Evolutionary conservation across 23 tunicate genomes (phyloP), one percentile per base, ranked within the genome.

Genomic region (Pegea sp.): DNA sequence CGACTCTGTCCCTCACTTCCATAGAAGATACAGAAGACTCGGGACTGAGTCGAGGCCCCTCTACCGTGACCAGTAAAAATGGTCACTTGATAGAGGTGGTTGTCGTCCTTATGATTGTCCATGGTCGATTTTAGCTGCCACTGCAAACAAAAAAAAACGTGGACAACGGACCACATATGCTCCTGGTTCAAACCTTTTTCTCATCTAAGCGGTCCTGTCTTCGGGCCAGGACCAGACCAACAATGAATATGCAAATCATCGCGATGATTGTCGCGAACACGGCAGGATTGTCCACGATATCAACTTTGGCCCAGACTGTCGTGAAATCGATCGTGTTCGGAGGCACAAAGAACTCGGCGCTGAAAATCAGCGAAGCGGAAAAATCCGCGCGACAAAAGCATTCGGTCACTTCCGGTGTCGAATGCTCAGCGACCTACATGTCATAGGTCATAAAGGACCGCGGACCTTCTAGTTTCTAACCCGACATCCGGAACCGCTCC

Each of bases 301-400:
- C 54, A 19, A 89, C 58, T 33, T 89, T 89, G 3, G 90, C 81
- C 54, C 74, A 89, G 52, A 89, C 88, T 4, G 98, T 89, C 29
- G 90, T 76, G 52, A 89, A 89, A 33, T 89, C 67, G 59, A 89
- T 89, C 25, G 88, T 89, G 67, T 89, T 89, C 19, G 90, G 98
- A 19, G 98, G 98, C 28, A 89, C 98, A 43, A 89, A 89, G 28
- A 89, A 89, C 66, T 89, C 90, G 22, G 98, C 90, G 38, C 90
- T 76, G 75, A 89, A 89, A 21, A 89, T 78, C 26, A 84, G 68
- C 11, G 88, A 72, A 33, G 88, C 64, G 16, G 75, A 59, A 49
- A 89, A 49, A 50, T 77, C 64, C 2, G 51, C 62, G 11, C 16
- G 13, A 64, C 98, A 89, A 21, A 66, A 7, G 55, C 98, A 89